phyloP scores from a whole-genome alignment of 2,113 vertebrate genomes.

The Maccullochella peelii region DNA sequence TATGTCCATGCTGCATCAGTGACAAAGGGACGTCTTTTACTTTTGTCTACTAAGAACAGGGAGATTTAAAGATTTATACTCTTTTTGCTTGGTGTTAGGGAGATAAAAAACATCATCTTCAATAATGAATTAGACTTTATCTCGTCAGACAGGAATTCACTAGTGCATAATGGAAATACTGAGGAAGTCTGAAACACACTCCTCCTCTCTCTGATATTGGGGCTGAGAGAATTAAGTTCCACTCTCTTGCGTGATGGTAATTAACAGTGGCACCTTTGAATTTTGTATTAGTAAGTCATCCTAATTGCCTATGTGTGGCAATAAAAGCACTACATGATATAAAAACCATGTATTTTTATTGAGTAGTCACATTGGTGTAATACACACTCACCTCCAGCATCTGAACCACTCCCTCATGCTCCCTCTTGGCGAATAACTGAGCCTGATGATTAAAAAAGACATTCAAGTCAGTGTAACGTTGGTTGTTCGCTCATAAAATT shows the following conservation, averaged over 20 bases:
- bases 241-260: neutral
- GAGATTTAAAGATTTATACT: slow-evolving; percentile 11
- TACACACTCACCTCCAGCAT: slow-evolving; percentile 93
- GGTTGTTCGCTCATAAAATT: neutral
- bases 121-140: slow-evolving; percentile 15
- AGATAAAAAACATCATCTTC: slow-evolving; percentile 17
- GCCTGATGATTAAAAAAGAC: slow-evolving; percentile 83
- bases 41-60: slow-evolving; percentile 25
- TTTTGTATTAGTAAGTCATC: slow-evolving; percentile 10
- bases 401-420: slow-evolving; percentile 97
- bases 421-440: slow-evolving; percentile 94
- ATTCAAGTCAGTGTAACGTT: slow-evolving; percentile 12
- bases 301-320: neutral
- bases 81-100: neutral
- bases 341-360: neutral
- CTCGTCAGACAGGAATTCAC: neutral
- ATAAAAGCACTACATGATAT: neutral
- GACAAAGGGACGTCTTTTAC: slow-evolving; percentile 19
- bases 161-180: neutral
- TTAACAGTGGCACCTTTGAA: neutral
- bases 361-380: slow-evolving; percentile 12
- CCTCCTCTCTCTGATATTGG: slow-evolving; percentile 5
- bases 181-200: slow-evolving; percentile 11
- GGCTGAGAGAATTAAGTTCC: neutral
- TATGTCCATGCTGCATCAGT: neutral